Percentiles rank a stretch among this genome's conserved stretches.
phyloP scores from a whole-genome alignment of 2,888 invertebrate species.

The Dorcus hopei region DNA sequence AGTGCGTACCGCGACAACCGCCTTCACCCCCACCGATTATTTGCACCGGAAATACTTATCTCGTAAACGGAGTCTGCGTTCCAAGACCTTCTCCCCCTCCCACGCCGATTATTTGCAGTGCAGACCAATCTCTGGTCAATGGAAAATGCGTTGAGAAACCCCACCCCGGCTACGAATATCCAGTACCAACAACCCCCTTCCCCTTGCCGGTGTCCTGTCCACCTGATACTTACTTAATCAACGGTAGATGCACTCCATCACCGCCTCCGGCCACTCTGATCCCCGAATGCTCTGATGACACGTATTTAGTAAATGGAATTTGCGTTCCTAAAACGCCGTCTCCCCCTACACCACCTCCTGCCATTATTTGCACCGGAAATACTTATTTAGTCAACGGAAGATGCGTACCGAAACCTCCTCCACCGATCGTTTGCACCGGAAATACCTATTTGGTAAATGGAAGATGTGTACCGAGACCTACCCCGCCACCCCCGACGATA shows the following conservation, averaged over 20 bases:
- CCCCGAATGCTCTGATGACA: neutral
- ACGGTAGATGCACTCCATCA: constrained; percentile 1
- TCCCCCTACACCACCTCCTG: neutral
- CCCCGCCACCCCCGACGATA: constrained; percentile 6
- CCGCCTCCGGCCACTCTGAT: neutral
- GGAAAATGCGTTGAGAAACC: constrained; percentile 1
- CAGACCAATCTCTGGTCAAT: neutral
- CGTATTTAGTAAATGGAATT: constrained; percentile 4
- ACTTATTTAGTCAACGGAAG: constrained; percentile 13
- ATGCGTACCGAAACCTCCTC: constrained; percentile 5
- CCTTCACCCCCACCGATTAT: neutral
- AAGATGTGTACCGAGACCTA: constrained; percentile 8
- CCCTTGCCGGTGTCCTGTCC: neutral
- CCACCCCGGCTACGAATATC: neutral
- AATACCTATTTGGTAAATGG: constrained; percentile 12
- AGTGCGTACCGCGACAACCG: neutral
- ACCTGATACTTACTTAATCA: constrained; percentile 2
- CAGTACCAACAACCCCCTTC: constrained; percentile 10
- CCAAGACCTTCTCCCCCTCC: neutral
- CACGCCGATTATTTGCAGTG: neutral
- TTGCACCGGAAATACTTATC: constrained; percentile 2
- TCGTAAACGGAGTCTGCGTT: constrained; percentile 5
- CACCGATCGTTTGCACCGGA: constrained; percentile 5
- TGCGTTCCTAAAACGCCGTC: constrained; percentile 5
- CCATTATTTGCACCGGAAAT: neutral